phyloP scores from a whole-genome alignment of 2,113 vertebrate species.

The Rhynchomys soricoides region DNA sequence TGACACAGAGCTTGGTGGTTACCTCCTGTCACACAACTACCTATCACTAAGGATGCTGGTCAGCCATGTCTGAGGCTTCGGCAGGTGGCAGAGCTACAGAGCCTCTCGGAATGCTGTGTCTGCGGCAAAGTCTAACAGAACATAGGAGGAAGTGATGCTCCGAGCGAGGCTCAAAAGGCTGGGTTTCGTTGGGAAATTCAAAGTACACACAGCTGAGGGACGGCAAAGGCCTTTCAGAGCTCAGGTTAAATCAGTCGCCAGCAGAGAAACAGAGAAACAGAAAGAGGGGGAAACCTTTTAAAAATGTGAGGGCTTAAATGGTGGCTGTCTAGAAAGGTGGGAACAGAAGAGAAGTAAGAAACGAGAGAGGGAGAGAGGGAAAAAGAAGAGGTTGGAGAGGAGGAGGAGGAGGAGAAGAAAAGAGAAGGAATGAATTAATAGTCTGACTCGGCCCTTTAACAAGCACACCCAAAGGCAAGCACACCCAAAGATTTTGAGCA shows the following conservation, averaged over 20 bases:
- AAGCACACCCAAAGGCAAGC: background rate
- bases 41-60: background rate
- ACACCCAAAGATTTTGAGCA: conserved; percentile 28
- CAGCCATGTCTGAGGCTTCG: background rate
- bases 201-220: background rate
- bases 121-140: background rate
- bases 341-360: background rate
- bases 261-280: background rate
- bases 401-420: too few species aligned
- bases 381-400: background rate
- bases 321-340: background rate
- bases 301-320: background rate
- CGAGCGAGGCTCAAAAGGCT: background rate
- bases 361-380: too few species aligned
- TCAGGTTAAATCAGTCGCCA: background rate
- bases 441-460: background rate
- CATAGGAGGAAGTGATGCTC: background rate
- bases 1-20: background rate
- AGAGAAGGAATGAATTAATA: background rate
- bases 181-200: background rate
- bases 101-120: background rate
- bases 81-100: background rate
- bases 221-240: background rate
- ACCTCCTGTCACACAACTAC: background rate
- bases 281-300: background rate